phyloP scores from a whole-genome alignment of 2,888 invertebrate genomes.

The Apodemia mormo region DNA sequence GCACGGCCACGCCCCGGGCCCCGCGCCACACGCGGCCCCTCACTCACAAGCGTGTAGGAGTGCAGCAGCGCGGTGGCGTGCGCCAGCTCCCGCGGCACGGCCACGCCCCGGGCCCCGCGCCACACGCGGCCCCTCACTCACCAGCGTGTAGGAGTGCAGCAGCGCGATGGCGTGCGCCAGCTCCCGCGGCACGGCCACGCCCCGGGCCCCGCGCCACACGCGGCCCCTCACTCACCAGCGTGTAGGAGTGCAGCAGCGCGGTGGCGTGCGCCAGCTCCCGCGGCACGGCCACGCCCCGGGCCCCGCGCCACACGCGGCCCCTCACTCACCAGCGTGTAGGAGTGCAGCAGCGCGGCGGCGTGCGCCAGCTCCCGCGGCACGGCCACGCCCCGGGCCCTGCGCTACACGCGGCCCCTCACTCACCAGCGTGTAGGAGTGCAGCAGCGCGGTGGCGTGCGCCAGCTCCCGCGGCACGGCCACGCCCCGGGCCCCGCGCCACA shows the following conservation, averaged over 20 bases:
- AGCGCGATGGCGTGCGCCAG: conserved; percentile 83
- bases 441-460: conserved; percentile 90
- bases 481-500: conserved; percentile 89
- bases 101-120: conserved; percentile 90
- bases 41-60: conserved; percentile 87
- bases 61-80: conserved; percentile 93
- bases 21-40: conserved; percentile 91
- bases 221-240: conserved; percentile 84
- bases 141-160: conserved; percentile 93
- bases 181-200: conserved; percentile 85
- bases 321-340: conserved; percentile 85
- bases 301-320: conserved; percentile 93
- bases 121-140: conserved; percentile 87
- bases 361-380: conserved; percentile 89
- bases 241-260: conserved; percentile 95
- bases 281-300: conserved; percentile 91
- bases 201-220: conserved; percentile 90
- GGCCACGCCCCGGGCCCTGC: conserved; percentile 86
- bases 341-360: conserved; percentile 83
- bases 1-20: conserved; percentile 88
- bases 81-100: conserved; percentile 94
- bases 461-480: conserved; percentile 94
- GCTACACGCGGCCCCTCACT: conserved; percentile 89
- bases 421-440: conserved; percentile 94
- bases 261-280: conserved; percentile 94